Evolutionary conservation across 2,113 vertebrate genomes (phyloP), one percentile per base, ranked within the genome.

Genomic region (Lepidothrix coronata): DNA sequence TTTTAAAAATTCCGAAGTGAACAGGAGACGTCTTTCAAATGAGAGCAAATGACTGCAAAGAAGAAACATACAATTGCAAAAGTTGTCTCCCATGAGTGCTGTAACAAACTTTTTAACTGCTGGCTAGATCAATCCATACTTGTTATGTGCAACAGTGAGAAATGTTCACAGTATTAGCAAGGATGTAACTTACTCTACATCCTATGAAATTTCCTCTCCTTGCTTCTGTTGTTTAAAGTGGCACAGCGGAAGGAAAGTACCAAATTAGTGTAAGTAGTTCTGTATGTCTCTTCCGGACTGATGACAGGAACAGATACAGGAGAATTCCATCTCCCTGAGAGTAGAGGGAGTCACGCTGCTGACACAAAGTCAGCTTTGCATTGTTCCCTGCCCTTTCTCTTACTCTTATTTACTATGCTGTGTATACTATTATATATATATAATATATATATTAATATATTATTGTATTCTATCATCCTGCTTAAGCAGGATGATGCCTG

Each of bases 281-380:
- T 84, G 33, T 39, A 17, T 14, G 13, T 19, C 55, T 66, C 46
- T 39, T 57, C 19, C 48, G 81, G 41, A 49, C 39, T 85, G 74
- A 46, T 70, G 58, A 41, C 51, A 79, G 37, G 76, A 85, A 86
- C 7, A 91, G 24, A 72, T 28, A 52, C 0, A 57, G 37, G 7
- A 2, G 5, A 92, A 89, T 89, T 84, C 44, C 43, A 23, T 28
- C 27, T 85, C 57, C n/a, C 44, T 52, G 39, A 68, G 41, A 67
- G 13, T 11, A 59, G 30, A 1, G 1, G 41, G 35, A 65, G 41
- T 48, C 48, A 44, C 0, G 0, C 15, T 43, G 33, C 8, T 15
- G 39, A 31, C 23, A 39, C 12, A 67, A 70, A 93, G 18, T 18
- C 22, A 59, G 7, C 2, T 74, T 86, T 43, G 21, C 24, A 51